phyloP scores from a whole-genome alignment of 2,888 invertebrate genomes.

The Axea sp. region DNA sequence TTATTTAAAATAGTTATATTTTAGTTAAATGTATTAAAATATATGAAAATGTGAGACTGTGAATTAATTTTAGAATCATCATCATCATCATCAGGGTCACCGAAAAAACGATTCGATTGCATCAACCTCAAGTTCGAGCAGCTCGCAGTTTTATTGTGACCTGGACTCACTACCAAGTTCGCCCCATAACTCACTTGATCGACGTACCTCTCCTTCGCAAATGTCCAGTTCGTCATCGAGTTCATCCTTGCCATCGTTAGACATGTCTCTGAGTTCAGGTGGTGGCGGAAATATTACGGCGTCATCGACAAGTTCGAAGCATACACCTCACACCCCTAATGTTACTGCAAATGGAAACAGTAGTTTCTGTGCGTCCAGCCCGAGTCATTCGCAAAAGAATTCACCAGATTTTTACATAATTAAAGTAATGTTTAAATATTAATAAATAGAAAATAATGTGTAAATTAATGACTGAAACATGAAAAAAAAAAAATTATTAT shows the following conservation, averaged over 20 bases:
- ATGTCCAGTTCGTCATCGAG: slow-evolving; percentile 89
- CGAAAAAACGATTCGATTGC: slow-evolving; percentile 95
- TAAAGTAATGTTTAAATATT: slow-evolving; percentile 82
- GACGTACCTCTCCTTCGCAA: slow-evolving; percentile 87
- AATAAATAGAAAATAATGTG: too few relatives aligned
- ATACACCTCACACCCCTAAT: slow-evolving; percentile 70
- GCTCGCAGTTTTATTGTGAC: slow-evolving; percentile 93
- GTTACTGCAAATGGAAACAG: slow-evolving; percentile 73
- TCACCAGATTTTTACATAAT: slow-evolving; percentile 86
- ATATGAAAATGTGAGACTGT: too few relatives aligned
- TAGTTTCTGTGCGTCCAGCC: slow-evolving; percentile 76
- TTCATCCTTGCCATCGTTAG: slow-evolving; percentile 89
- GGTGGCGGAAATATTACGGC: slow-evolving; percentile 75
- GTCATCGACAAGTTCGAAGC: slow-evolving; percentile 68
- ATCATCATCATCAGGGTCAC: slow-evolving; percentile 83
- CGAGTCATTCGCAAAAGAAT: slow-evolving; percentile 83
- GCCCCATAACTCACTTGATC: slow-evolving; percentile 89
- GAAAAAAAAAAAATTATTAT: too few relatives aligned
- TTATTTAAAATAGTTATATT: too few relatives aligned
- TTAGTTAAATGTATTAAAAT: too few relatives aligned
- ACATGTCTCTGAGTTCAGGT: slow-evolving; percentile 84
- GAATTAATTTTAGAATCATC: slow-evolving; percentile 50
- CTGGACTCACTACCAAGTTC: slow-evolving; percentile 86
- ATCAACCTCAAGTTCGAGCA: slow-evolving; percentile 91
- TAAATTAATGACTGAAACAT: too few relatives aligned